Conservation (phyloP, 1,140 invertebrate species). For the Bradysia coprophila region DNA sequence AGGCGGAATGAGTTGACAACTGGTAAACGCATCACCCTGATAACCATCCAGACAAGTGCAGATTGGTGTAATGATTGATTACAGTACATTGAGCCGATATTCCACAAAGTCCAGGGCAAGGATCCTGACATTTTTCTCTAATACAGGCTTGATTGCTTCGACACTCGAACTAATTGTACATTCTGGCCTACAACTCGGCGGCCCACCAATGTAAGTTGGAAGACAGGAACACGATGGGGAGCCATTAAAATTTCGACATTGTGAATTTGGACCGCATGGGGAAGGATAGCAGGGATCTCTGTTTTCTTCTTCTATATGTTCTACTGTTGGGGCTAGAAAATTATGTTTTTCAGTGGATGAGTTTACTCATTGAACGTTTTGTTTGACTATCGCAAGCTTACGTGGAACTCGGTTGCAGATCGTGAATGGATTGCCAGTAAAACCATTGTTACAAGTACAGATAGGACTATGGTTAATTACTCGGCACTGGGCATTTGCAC, state of each 20-base stretch:
- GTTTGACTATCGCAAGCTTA: too few species aligned
- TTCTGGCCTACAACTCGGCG: conserved; percentile 59
- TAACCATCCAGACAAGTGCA: conserved; percentile 46
- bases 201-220: conserved; percentile 54
- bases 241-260: conserved; percentile 38
- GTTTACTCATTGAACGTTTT: too few species aligned
- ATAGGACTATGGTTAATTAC: too few species aligned
- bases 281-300: conserved; percentile 53
- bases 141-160: conserved; percentile 57
- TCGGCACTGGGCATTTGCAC: too few species aligned
- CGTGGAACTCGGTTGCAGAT: too few species aligned
- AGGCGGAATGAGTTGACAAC: conserved; percentile 28
- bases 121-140: conserved; percentile 56
- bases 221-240: conserved; percentile 55
- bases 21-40: conserved; percentile 56
- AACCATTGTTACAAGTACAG: too few species aligned
- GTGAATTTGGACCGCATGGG: conserved; percentile 57
- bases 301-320: conserved; percentile 27
- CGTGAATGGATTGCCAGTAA: too few species aligned
- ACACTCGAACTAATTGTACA: conserved; percentile 67
- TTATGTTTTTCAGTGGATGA: too few species aligned
- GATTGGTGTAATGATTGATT: conserved; percentile 51
- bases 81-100: conserved; percentile 54
- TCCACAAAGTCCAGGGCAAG: conserved; percentile 62
- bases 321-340: too few species aligned